Evolutionary conservation across 2,888 invertebrate genomes (phyloP).

Genomic region (Gastrophysa polygoni): DNA sequence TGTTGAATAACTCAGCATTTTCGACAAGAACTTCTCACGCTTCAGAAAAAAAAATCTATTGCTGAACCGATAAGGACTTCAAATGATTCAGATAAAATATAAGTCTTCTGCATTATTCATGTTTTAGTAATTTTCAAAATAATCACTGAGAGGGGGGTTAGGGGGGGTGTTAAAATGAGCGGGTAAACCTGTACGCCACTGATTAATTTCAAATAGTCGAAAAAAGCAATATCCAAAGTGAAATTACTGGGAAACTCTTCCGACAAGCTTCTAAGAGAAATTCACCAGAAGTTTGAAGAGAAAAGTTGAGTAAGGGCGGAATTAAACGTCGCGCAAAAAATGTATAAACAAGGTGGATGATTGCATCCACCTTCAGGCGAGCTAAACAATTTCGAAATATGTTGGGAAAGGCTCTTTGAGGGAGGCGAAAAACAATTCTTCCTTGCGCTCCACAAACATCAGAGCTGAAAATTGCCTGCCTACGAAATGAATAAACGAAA

Average conservation of each 20-base stretch:
- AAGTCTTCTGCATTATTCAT: no score
- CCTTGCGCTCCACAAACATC: background rate
- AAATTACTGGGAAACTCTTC: background rate
- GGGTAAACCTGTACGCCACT: no score
- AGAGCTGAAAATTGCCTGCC: background rate
- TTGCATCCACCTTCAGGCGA: conserved; percentile 4
- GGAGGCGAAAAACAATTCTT: background rate
- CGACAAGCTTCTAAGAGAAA: background rate
- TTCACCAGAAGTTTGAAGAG: conserved; percentile 4
- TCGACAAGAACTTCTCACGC: no score
- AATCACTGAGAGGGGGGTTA: no score
- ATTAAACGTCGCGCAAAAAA: background rate
- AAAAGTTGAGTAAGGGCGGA: conserved; percentile 4
- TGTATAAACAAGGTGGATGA: conserved; percentile 11
- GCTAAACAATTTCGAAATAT: conserved; percentile 12
- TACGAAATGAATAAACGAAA: no score
- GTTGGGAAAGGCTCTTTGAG: background rate
- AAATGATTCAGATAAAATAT: no score
- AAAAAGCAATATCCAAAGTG: background rate
- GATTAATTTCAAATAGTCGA: no score
- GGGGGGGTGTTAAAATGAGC: no score
- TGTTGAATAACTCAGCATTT: no score
- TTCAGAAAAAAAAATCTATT: no score
- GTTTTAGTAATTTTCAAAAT: no score
- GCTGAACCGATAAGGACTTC: no score